Conservation (phyloP, 2,888 invertebrate species). For the Mantis religiosa region DNA sequence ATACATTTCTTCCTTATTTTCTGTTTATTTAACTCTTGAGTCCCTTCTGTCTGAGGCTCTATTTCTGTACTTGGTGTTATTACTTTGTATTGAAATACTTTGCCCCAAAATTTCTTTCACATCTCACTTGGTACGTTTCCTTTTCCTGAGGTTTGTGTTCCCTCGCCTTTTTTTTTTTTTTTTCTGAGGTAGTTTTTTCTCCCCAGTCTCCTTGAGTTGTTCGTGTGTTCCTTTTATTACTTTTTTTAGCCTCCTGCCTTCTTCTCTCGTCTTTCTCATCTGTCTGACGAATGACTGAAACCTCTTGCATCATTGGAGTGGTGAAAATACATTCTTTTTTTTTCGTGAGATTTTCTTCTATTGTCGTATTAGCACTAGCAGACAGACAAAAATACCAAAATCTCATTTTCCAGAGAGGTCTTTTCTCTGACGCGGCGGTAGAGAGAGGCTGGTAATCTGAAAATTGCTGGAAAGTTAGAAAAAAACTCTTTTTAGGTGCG, state of each 20-base stretch:
- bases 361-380: neutral
- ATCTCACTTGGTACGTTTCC: neutral
- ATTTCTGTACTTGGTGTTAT: neutral
- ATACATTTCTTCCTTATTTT: too few relatives aligned
- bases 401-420: neutral
- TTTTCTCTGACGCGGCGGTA: neutral
- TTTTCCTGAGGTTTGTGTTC: neutral
- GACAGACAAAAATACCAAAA: neutral
- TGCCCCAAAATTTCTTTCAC: neutral
- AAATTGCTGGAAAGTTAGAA: neutral
- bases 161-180: neutral
- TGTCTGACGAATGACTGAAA: neutral
- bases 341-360: neutral
- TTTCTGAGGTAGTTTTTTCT: neutral
- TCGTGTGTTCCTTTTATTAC: neutral
- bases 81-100: neutral
- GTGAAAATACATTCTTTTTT: neutral
- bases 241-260: neutral
- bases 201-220: neutral
- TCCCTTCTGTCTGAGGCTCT: neutral
- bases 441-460: neutral
- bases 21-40: too few relatives aligned
- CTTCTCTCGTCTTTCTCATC: neutral
- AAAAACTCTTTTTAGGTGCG: neutral
- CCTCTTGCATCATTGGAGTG: neutral